These are phyloP conservation scores for Euspilapteryx auroguttella DNA, from an alignment of 2,888 invertebrate species.

Conservation along the genomic window DNA sequence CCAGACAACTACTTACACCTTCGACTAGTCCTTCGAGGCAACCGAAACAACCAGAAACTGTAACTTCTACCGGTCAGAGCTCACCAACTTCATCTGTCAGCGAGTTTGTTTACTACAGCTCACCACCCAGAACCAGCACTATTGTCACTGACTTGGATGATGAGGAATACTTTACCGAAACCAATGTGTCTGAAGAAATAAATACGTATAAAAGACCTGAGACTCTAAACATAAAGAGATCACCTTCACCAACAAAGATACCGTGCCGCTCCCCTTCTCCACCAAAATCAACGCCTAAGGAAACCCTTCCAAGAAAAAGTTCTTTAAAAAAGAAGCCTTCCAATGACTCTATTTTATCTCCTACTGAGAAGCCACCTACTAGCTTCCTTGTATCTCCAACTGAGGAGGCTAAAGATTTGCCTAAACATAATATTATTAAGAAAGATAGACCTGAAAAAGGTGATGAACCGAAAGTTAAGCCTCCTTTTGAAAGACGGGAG, in stretches of 20 bases:
- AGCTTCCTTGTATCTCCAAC: conserved; percentile 38
- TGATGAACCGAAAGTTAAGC: conserved; percentile 40
- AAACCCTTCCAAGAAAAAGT: conserved; percentile 41
- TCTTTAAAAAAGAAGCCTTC: conserved; percentile 48
- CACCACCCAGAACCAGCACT: conserved; percentile 22
- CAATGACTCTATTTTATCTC: conserved; percentile 19
- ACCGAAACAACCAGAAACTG: conserved; percentile 25
- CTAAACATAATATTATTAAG: conserved; percentile 20
- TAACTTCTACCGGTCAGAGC: conserved; percentile 42
- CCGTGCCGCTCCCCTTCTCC: conserved; percentile 42
- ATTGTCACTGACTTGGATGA: conserved; percentile 39
- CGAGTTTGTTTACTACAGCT: conserved; percentile 50
- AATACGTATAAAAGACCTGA: conserved; percentile 19
- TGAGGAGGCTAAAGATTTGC: conserved; percentile 19
- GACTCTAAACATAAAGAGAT: conserved; percentile 15
- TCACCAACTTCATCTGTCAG: conserved; percentile 60
- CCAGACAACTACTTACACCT: conserved; percentile 46
- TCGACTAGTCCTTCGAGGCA: conserved; percentile 51
- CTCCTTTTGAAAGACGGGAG: conserved; percentile 66
- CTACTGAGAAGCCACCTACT: conserved; percentile 39
- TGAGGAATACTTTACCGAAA: conserved; percentile 16
- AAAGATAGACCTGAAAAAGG: conserved; percentile 22
- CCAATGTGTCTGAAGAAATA: no score
- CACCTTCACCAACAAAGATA: conserved; percentile 38
- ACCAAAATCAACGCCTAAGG: conserved; percentile 31